Percentiles rank a stretch among this genome's conserved stretches.
These are phyloP conservation scores for Pristionchus exspectatus DNA, from an alignment of 2,888 invertebrate genomes.

Conservation along the genomic window DNA sequence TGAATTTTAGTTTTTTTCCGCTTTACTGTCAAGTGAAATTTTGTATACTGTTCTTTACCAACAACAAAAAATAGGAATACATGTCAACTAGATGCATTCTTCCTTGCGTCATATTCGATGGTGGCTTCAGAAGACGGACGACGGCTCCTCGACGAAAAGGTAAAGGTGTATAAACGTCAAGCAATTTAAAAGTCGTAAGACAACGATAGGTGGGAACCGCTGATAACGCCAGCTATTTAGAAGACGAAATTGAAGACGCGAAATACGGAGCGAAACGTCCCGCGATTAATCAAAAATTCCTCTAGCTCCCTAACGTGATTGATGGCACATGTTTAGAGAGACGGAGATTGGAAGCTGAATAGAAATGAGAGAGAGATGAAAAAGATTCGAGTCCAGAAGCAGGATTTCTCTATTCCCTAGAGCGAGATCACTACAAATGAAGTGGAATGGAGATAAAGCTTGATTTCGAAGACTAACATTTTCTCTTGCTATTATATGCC, in stretches of 20 bases:
- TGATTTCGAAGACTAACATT: background rate
- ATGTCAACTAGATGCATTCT: slow-evolving; percentile 33
- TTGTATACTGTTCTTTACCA: no score
- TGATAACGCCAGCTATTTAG: background rate
- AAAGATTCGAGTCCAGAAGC: background rate
- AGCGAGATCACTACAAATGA: background rate
- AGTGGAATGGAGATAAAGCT: background rate
- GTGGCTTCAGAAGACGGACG: background rate
- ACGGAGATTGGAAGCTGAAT: background rate
- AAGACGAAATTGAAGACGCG: background rate
- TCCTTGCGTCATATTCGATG: background rate
- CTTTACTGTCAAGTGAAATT: no score
- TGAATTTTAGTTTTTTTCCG: no score
- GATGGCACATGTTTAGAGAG: slow-evolving; percentile 7
- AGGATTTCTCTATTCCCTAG: slow-evolving; percentile 8
- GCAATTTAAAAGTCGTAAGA: no score
- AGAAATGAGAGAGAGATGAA: background rate
- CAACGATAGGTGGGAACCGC: no score
- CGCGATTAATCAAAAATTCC: background rate
- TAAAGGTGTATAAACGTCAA: no score
- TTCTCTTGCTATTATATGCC: no score
- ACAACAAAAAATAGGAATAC: slow-evolving; percentile 12
- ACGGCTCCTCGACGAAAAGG: no score
- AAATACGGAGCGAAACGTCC: background rate
- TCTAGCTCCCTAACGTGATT: background rate